Conservation (phyloP, 2,888 invertebrate species). For the Carpatolechia fugitivella region DNA sequence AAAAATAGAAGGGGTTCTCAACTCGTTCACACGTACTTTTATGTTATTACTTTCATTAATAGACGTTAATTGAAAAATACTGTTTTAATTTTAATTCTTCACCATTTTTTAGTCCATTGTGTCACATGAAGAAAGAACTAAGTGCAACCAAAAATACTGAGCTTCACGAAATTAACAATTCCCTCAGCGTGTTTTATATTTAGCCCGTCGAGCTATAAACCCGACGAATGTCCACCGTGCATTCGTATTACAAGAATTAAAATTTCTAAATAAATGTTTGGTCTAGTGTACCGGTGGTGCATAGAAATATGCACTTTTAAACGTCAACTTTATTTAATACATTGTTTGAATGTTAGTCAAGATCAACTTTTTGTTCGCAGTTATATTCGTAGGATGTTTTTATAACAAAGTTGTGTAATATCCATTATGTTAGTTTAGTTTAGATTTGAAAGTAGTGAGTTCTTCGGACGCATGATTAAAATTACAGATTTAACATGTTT, state of each 20-base stretch:
- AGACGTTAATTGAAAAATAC: too few species aligned
- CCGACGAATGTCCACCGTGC: constrained; percentile 41
- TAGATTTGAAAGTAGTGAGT: too few species aligned
- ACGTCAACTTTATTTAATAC: neutral
- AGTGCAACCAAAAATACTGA: constrained; percentile 68
- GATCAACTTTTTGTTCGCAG: too few species aligned
- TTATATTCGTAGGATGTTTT: neutral
- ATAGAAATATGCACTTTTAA: neutral
- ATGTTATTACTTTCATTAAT: too few species aligned
- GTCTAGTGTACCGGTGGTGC: neutral
- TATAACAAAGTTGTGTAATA: too few species aligned
- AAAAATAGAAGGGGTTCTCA: too few species aligned
- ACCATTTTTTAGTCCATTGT: constrained; percentile 31
- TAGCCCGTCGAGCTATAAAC: constrained; percentile 51
- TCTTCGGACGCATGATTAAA: too few species aligned
- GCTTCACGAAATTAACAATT: constrained; percentile 72
- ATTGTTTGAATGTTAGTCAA: neutral
- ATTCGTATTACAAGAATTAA: constrained; percentile 36
- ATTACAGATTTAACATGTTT: too few species aligned
- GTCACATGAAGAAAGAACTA: constrained; percentile 33
- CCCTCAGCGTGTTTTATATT: constrained; percentile 66
- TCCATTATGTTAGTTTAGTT: too few species aligned
- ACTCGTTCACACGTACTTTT: too few species aligned
- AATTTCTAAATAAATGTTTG: constrained; percentile 12
- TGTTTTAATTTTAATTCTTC: neutral